Percentiles rank a stretch among this genome's conserved stretches.
Evolutionary conservation across 2,888 invertebrate genomes (phyloP).

Genomic region (Napeogenes sylphis): DNA sequence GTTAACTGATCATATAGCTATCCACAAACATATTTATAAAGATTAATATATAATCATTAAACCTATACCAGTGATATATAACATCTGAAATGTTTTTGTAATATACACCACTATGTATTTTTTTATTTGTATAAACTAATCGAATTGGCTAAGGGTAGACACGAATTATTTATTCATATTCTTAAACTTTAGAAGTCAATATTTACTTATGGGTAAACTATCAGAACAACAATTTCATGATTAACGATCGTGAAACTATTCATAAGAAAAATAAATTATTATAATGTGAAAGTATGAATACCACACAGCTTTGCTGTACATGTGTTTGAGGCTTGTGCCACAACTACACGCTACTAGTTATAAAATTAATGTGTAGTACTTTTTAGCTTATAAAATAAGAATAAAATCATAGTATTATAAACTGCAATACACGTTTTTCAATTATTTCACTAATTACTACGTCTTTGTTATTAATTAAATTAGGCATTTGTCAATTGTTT

Average conservation of each 20-base stretch:
- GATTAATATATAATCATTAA: background rate
- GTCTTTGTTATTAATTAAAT: conserved; percentile 5
- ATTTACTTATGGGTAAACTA: too few species aligned
- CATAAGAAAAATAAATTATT: too few species aligned
- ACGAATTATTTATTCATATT: background rate
- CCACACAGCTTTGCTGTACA: conserved; percentile 3
- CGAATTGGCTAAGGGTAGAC: background rate
- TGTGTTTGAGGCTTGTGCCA: background rate
- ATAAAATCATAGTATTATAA: conserved; percentile 6
- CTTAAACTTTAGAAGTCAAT: too few species aligned
- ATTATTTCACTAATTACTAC: conserved; percentile 3
- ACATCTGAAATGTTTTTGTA: background rate
- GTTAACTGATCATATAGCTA: background rate
- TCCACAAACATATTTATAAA: background rate
- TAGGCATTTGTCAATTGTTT: conserved; percentile 7
- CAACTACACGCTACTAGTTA: background rate
- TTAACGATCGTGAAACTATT: too few species aligned
- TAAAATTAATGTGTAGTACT: conserved; percentile 3
- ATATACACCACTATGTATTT: background rate
- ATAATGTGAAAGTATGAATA: background rate
- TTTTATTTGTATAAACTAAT: conserved; percentile 5
- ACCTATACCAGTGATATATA: background rate
- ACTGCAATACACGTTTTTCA: conserved; percentile 2
- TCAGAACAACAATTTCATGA: too few species aligned
- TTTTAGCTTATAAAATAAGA: background rate